Evolutionary conservation across 2,797 vertebrate species (phyloP).

Genomic region (Miichthys miiuy): DNA sequence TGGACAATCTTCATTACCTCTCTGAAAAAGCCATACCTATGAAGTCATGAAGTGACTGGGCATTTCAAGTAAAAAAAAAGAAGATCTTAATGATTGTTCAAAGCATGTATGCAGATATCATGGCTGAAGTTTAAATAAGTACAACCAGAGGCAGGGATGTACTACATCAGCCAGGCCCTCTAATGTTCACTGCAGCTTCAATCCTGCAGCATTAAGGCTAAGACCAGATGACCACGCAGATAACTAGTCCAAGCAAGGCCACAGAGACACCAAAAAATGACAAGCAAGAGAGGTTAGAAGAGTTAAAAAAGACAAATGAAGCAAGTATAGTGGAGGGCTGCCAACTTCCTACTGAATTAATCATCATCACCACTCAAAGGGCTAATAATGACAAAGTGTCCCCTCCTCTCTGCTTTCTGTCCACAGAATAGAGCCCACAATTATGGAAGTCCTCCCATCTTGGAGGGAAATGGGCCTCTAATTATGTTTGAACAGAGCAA

Average conservation of each 20-base stretch:
- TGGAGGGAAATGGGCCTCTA: slow-evolving; percentile 57
- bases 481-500: slow-evolving; percentile 65
- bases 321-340: slow-evolving; percentile 54
- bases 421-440: slow-evolving; percentile 60
- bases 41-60: slow-evolving; percentile 12
- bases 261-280: slow-evolving; percentile 27
- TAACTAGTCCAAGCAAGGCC: slow-evolving; percentile 57
- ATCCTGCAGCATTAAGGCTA: slow-evolving; percentile 76
- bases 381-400: slow-evolving; percentile 82
- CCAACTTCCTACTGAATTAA: slow-evolving; percentile 71
- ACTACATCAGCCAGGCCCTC: slow-evolving; percentile 50
- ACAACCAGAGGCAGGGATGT: slow-evolving; percentile 20
- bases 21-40: slow-evolving; percentile 46
- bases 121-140: slow-evolving; percentile 24
- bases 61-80: neutral
- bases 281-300: slow-evolving; percentile 50
- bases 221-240: slow-evolving; percentile 76
- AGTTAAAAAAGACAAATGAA: slow-evolving; percentile 58
- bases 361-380: slow-evolving; percentile 73
- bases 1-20: slow-evolving; percentile 81
- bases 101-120: slow-evolving; percentile 5
- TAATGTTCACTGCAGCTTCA: slow-evolving; percentile 61
- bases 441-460: slow-evolving; percentile 66
- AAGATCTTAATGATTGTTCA: slow-evolving; percentile 6
- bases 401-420: slow-evolving; percentile 61